Percentiles rank a stretch among this genome's conserved stretches.
phyloP scores from a whole-genome alignment of 2,888 invertebrate genomes.

The Synergus laeviventris region DNA sequence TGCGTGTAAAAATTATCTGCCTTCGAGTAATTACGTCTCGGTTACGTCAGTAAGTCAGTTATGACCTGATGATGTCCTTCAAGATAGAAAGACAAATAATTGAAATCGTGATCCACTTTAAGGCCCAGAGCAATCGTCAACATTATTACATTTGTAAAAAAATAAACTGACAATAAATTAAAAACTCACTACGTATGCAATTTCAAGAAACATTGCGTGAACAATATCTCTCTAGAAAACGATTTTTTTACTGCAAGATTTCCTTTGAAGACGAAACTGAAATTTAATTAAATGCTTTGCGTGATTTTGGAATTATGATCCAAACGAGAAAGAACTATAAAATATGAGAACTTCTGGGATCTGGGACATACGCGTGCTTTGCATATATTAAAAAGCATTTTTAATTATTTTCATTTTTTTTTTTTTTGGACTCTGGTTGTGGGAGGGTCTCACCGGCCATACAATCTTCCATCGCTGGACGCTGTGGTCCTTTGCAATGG shows the following conservation, averaged over 20 bases:
- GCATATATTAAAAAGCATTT: conserved; percentile 59
- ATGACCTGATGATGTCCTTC: background rate
- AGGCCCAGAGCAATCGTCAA: background rate
- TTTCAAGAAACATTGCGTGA: too few species aligned
- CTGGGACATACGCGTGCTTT: conserved; percentile 40
- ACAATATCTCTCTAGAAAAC: too few species aligned
- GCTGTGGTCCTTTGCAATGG: conserved; percentile 45
- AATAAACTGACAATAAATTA: too few species aligned
- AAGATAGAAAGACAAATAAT: background rate
- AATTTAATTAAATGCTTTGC: background rate
- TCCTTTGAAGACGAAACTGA: background rate
- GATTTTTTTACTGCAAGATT: too few species aligned
- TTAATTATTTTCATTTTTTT: conserved; percentile 60
- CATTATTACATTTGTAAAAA: too few species aligned
- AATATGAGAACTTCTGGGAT: background rate
- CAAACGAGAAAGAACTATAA: background rate
- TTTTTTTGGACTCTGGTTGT: conserved; percentile 50
- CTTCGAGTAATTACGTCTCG: too few species aligned
- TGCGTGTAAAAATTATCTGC: background rate
- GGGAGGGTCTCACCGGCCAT: conserved; percentile 35
- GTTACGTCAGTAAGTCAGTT: background rate
- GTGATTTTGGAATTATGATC: background rate
- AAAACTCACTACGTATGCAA: too few species aligned
- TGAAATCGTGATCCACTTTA: background rate
- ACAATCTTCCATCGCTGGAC: conserved; percentile 45